Percentiles rank a stretch among this genome's conserved stretches.
Conservation (phyloP, 2,113 vertebrate genomes). For the Balaenoptera acutorostrata region DNA sequence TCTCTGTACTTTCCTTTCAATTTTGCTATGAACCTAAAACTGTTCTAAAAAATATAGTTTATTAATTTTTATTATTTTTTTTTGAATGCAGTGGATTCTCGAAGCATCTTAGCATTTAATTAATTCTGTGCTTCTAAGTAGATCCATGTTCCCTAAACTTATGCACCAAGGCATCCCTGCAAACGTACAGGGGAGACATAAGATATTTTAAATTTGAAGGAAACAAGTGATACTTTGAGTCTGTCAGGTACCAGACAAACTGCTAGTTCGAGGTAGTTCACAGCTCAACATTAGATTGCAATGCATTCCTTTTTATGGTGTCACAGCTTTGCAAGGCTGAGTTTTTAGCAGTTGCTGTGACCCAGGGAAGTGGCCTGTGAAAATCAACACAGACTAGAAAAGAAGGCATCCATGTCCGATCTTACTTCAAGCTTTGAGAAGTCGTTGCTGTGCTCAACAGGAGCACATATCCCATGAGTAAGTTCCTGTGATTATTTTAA, state of each 20-base stretch:
- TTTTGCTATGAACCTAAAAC: background rate
- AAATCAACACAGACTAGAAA: background rate
- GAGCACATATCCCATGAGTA: background rate
- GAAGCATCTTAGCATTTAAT: background rate
- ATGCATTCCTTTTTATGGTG: background rate
- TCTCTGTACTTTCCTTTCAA: background rate
- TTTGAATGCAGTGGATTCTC: background rate
- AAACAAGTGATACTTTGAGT: background rate
- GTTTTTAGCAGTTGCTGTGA: background rate
- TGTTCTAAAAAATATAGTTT: background rate
- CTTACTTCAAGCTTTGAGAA: background rate
- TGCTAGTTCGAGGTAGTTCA: background rate
- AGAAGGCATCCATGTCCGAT: fast-evolving
- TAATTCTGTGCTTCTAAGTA: background rate
- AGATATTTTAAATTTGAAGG: background rate
- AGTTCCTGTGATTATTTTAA: background rate
- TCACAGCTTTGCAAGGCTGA: background rate
- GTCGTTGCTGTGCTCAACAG: background rate
- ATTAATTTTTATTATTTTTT: background rate
- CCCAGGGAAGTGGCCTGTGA: background rate
- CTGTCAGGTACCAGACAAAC: background rate
- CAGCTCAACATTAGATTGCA: background rate
- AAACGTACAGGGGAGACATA: background rate
- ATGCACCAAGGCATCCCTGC: background rate
- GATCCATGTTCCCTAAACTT: background rate